Conservation (phyloP, 2,797 vertebrate genomes). For the Cyprinodon diabolis region DNA sequence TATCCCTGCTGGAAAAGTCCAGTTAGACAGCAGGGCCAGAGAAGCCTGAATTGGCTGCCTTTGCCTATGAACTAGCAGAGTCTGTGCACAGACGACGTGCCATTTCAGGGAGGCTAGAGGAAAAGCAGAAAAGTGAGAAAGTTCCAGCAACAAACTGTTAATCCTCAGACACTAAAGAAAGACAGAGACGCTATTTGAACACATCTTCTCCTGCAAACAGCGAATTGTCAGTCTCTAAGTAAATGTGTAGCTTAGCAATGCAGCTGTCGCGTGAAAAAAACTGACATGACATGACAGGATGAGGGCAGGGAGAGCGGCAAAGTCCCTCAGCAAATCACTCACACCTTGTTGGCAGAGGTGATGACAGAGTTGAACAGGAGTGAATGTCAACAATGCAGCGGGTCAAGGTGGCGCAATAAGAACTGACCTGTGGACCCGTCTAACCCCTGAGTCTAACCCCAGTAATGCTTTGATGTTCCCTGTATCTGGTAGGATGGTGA, state of each 20-base stretch:
- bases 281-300: conserved; percentile 44
- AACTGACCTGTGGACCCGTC: conserved; percentile 35
- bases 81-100: conserved; percentile 27
- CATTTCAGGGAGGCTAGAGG: conserved; percentile 30
- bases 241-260: conserved; percentile 67
- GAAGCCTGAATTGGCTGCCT: conserved; percentile 21
- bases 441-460: conserved; percentile 22
- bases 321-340: conserved; percentile 47
- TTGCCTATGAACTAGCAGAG: conserved; percentile 25
- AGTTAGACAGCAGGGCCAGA: conserved; percentile 35
- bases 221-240: conserved; percentile 39
- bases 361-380: conserved; percentile 46
- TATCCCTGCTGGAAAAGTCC: conserved; percentile 51
- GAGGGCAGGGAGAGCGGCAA: conserved; percentile 31
- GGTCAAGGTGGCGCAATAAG: conserved; percentile 62
- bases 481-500: conserved; percentile 6
- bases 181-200: conserved; percentile 35
- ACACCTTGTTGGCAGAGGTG: conserved; percentile 29
- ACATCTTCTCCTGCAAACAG: conserved; percentile 48
- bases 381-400: conserved; percentile 51
- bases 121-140: conserved; percentile 51
- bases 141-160: conserved; percentile 59
- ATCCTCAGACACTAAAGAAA: conserved; percentile 41
- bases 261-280: conserved; percentile 23
- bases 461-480: conserved; percentile 30